Conservation (phyloP, 2,113 vertebrate genomes). For the Xenotilapia flavipinnis region DNA sequence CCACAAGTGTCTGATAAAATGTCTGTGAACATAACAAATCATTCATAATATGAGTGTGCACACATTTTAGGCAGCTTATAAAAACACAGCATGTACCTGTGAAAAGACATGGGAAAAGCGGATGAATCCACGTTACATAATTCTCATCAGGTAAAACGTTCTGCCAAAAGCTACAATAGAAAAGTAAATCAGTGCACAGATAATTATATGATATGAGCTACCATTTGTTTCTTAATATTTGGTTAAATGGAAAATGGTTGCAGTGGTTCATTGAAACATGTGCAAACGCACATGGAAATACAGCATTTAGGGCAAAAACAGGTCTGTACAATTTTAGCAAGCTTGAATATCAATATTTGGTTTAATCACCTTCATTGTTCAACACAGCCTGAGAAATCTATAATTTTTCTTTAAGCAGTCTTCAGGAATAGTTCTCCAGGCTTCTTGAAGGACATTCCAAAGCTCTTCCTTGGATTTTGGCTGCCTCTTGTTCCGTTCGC, state of each 20-base stretch:
- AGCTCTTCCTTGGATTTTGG: not conserved
- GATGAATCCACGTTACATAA: not conserved
- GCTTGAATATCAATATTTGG: not conserved
- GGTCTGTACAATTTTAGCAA: not conserved
- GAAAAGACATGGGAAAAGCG: not conserved
- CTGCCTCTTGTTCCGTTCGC: not conserved
- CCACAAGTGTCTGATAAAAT: not conserved
- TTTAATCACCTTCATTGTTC: not conserved
- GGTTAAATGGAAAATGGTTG: not conserved
- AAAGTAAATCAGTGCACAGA: not conserved
- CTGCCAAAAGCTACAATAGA: constrained; percentile 31
- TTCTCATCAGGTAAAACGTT: not conserved
- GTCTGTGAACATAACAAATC: not conserved
- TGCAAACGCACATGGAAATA: not conserved
- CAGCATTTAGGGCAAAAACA: not conserved
- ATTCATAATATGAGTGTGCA: not conserved
- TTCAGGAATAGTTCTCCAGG: not conserved
- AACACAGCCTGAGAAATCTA: not conserved
- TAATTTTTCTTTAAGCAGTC: not conserved
- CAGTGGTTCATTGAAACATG: not conserved
- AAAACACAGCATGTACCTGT: not conserved
- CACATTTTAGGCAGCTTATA: not conserved
- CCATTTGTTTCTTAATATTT: not conserved
- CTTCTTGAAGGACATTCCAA: not conserved
- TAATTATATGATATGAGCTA: not conserved